Evolutionary conservation across 2,113 vertebrate species (phyloP).

Genomic region (Egretta garzetta): DNA sequence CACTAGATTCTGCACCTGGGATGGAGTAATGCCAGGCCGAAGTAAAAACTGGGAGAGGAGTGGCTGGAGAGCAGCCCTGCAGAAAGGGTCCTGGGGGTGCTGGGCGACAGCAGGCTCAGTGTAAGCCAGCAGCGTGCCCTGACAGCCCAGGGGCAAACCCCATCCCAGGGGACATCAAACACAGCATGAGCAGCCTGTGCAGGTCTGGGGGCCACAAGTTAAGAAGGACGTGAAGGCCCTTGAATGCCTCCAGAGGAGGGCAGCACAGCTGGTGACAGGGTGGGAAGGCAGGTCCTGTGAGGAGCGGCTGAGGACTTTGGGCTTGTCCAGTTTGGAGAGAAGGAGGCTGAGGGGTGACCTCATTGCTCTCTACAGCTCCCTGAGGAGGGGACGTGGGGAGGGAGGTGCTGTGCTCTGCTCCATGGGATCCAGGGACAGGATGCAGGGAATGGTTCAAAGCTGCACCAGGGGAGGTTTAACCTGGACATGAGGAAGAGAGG

Average conservation of each 20-base stretch:
- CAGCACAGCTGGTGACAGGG: background rate
- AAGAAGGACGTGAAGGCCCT: background rate
- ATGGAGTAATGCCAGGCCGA: rapidly evolving
- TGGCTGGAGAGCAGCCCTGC: background rate
- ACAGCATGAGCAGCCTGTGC: too few species aligned
- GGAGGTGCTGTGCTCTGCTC: background rate
- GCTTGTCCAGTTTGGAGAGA: background rate
- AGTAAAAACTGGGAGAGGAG: background rate
- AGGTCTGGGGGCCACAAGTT: background rate
- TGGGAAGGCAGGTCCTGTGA: background rate
- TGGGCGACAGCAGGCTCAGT: background rate
- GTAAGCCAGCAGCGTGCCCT: background rate
- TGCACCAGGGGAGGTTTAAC: background rate
- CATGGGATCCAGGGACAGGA: too few species aligned
- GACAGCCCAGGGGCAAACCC: background rate
- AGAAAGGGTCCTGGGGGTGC: background rate
- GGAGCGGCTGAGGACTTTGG: background rate
- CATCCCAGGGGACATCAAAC: background rate
- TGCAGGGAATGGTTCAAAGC: too few species aligned
- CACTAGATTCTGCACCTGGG: background rate
- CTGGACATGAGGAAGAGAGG: too few species aligned
- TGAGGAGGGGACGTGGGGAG: background rate
- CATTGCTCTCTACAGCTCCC: background rate
- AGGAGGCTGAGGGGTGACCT: background rate
- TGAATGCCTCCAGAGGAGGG: background rate